Percentiles rank a stretch among this genome's conserved stretches.
phyloP scores from a whole-genome alignment of 1,140 invertebrate species.

The Triops cancriformis region DNA sequence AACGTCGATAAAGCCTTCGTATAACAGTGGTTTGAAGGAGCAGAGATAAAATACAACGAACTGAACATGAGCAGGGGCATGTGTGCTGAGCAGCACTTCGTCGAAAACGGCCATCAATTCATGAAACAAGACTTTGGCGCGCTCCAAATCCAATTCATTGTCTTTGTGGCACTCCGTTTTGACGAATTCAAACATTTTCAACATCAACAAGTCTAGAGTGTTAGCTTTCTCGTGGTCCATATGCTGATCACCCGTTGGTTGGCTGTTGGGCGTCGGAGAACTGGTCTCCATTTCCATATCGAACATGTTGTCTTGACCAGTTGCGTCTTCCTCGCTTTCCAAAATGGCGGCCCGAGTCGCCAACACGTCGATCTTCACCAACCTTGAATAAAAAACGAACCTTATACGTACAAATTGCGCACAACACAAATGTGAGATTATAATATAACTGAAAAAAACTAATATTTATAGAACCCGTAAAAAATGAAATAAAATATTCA shows the following conservation, averaged over 20 bases:
- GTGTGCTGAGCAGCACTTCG: constrained; percentile 59
- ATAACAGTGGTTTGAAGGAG: constrained; percentile 55
- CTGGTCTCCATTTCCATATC: constrained; percentile 16
- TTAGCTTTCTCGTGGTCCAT: constrained; percentile 45
- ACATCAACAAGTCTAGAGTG: constrained; percentile 55
- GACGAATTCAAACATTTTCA: constrained; percentile 51
- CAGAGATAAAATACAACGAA: constrained; percentile 69
- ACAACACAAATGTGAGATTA: too few relatives aligned
- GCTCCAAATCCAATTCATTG: constrained; percentile 39
- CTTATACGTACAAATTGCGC: too few relatives aligned
- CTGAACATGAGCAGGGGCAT: constrained; percentile 64
- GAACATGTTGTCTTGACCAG: constrained; percentile 37
- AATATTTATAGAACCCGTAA: too few relatives aligned
- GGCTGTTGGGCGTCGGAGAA: neutral
- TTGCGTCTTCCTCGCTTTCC: constrained; percentile 37
- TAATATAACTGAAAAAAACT: too few relatives aligned
- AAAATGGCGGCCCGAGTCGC: neutral
- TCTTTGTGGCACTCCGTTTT: constrained; percentile 41
- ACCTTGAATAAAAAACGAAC: constrained; percentile 47
- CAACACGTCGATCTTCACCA: constrained; percentile 53
- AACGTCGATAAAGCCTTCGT: constrained; percentile 58
- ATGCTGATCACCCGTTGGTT: constrained; percentile 29
- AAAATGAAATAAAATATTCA: constrained; percentile 22
- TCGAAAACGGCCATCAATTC: constrained; percentile 58
- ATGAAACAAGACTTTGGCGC: constrained; percentile 41